Percentiles rank a stretch among this genome's conserved stretches.
phyloP scores from a whole-genome alignment of 2,113 vertebrate genomes.

The Solea senegalensis region DNA sequence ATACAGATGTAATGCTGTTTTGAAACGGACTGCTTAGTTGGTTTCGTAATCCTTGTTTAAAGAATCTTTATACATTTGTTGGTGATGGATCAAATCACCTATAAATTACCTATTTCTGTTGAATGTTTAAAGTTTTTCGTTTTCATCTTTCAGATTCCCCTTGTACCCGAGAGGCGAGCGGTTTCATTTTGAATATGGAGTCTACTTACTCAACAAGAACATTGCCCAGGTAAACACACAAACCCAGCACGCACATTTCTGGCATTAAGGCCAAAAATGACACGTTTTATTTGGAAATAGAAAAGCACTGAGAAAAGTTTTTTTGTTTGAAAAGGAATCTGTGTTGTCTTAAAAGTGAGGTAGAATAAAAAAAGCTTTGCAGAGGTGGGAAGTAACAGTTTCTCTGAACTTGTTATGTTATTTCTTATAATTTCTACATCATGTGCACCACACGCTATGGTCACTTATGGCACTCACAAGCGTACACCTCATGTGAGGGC shows the following conservation, averaged over 20 bases:
- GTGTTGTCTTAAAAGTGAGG: too few relatives aligned
- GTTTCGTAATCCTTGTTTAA: neutral
- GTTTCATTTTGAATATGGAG: constrained; percentile 97
- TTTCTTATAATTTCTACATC: too few relatives aligned
- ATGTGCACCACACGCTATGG: neutral
- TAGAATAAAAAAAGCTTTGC: too few relatives aligned
- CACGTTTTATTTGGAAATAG: neutral
- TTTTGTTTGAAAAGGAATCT: too few relatives aligned
- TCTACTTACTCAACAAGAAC: constrained; percentile 99
- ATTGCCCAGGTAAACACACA: constrained; percentile 90
- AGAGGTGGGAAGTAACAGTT: too few relatives aligned
- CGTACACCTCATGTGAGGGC: constrained; percentile 21
- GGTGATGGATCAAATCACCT: neutral
- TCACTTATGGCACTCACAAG: constrained; percentile 1
- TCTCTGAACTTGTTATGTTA: too few relatives aligned
- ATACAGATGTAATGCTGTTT: constrained; percentile 11
- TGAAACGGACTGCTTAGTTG: constrained; percentile 1
- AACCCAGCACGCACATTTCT: neutral
- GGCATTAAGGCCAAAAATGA: neutral
- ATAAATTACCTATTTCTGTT: constrained; percentile 16
- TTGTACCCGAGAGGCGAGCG: constrained; percentile 94
- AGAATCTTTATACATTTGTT: constrained; percentile 2
- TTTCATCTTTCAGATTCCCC: constrained; percentile 86
- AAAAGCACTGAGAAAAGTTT: neutral
- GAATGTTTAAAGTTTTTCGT: constrained; percentile 23